A percentile compares a stretch with the other conserved stretches of the same genome.
Evolutionary conservation across 2,888 invertebrate genomes (phyloP).

Genomic region (Proisotoma minuta): DNA sequence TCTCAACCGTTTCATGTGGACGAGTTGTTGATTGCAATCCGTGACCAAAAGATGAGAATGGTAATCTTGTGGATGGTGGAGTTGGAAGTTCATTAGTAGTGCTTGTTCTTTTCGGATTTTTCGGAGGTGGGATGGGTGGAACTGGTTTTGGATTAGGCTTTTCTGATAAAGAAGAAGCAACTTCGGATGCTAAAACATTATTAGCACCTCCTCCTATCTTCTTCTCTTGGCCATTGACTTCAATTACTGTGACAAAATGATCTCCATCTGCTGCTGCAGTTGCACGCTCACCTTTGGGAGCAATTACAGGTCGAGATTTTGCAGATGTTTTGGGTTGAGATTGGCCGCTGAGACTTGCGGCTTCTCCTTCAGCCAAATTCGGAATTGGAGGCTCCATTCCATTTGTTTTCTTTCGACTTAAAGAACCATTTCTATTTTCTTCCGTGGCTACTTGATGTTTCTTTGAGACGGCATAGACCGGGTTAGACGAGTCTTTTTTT

Average conservation of each 20-base stretch:
- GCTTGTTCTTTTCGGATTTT: slow-evolving; percentile 48
- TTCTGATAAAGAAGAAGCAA: too few relatives aligned
- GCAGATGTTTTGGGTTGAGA: too few relatives aligned
- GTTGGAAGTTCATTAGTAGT: not conserved
- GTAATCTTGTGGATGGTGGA: slow-evolving; percentile 14
- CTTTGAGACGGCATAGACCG: too few relatives aligned
- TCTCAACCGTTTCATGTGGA: not conserved
- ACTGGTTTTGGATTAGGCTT: slow-evolving; percentile 47
- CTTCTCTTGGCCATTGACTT: slow-evolving; percentile 67
- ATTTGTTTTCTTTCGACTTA: too few relatives aligned
- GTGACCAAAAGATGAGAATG: not conserved
- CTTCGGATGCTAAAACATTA: slow-evolving; percentile 1
- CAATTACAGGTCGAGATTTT: too few relatives aligned
- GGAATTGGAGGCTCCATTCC: too few relatives aligned
- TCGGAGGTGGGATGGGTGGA: slow-evolving; percentile 53
- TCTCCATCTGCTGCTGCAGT: slow-evolving; percentile 49
- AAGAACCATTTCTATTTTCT: too few relatives aligned
- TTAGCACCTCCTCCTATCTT: slow-evolving; percentile 39
- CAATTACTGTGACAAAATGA: slow-evolving; percentile 80
- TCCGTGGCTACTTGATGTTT: too few relatives aligned
- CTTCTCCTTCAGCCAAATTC: too few relatives aligned
- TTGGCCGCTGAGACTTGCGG: too few relatives aligned
- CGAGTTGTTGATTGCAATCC: not conserved
- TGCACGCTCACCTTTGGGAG: too few relatives aligned
- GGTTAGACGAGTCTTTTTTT: too few relatives aligned